phyloP scores from a whole-genome alignment of 30 jellyfish, hydroid and myxozoan species.

The Hydractinia echinata region DNA sequence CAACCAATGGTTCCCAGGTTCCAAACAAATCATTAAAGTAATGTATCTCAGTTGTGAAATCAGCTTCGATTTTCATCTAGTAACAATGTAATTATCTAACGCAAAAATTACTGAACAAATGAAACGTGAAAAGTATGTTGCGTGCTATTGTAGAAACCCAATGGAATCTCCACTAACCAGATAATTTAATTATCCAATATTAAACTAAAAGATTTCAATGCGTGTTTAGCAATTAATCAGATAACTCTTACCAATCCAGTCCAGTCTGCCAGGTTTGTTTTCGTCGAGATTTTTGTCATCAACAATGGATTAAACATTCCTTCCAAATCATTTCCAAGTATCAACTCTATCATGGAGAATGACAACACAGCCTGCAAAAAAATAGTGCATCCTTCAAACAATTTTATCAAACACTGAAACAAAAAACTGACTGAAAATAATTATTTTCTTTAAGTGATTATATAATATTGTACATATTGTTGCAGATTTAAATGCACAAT shows the following conservation, averaged over 20 bases:
- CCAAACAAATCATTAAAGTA: constrained; percentile 44
- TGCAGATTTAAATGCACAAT: no score
- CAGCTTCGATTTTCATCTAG: constrained; percentile 29
- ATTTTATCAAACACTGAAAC: no score
- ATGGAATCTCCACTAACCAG: no score
- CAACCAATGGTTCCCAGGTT: constrained; percentile 56
- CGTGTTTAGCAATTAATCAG: neutral
- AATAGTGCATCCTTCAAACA: no score
- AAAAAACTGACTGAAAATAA: no score
- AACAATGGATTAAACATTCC: constrained; percentile 54
- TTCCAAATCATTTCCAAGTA: constrained; percentile 50
- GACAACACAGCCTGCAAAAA: constrained; percentile 14
- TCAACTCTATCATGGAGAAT: constrained; percentile 19
- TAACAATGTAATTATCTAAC: neutral
- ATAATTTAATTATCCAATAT: no score
- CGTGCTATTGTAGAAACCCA: no score
- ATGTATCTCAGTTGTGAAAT: constrained; percentile 28
- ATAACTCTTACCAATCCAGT: constrained; percentile 26
- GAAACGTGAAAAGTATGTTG: no score
- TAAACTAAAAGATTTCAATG: no score
- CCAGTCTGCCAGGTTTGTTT: constrained; percentile 40
- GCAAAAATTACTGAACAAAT: no score
- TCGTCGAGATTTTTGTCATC: constrained; percentile 7
- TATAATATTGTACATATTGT: no score
- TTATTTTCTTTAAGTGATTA: no score